A percentile compares a stretch with the other conserved stretches of the same genome.
Evolutionary conservation across 92 coral and sea anemone species (phyloP).

Genomic region (Chrysogorgia sp.): DNA sequence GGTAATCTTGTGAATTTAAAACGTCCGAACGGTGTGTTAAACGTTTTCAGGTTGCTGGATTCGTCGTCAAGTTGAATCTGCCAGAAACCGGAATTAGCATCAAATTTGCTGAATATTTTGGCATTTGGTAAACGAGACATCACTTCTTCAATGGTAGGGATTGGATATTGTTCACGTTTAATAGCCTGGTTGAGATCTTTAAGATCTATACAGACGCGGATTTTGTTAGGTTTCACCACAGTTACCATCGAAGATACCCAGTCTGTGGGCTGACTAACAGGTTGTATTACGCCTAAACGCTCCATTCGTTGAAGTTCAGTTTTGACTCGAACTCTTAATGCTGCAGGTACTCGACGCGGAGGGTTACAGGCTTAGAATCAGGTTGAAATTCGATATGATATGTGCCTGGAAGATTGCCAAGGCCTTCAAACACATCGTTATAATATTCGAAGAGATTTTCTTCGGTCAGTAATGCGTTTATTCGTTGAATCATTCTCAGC

Average conservation of each 20-base stretch:
- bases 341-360: slow-evolving; percentile 10
- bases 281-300: not conserved
- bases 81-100: slow-evolving; percentile 12
- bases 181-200: slow-evolving; percentile 1
- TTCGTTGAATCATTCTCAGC: slow-evolving; percentile 20
- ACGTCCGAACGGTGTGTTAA: too few species aligned
- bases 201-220: slow-evolving; percentile 17
- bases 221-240: slow-evolving; percentile 35
- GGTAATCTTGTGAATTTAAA: too few species aligned
- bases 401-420: slow-evolving; percentile 36
- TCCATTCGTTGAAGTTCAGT: slow-evolving; percentile 23
- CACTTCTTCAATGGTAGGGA: slow-evolving; percentile 15
- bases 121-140: slow-evolving; percentile 4
- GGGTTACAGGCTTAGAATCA: slow-evolving; percentile 1
- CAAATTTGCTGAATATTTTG: slow-evolving; percentile 11
- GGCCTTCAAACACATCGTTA: not conserved
- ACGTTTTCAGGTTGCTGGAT: not conserved
- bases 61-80: not conserved
- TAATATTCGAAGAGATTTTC: not conserved
- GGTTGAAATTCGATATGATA: slow-evolving; percentile 27
- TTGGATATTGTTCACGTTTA: slow-evolving; percentile 24
- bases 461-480: slow-evolving; percentile 25
- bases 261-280: slow-evolving; percentile 28
- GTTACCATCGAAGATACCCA: slow-evolving; percentile 25
- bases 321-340: slow-evolving; percentile 14